A percentile compares a stretch with the other conserved stretches of the same genome.
Evolutionary conservation across 2,888 invertebrate species (phyloP).

Genomic region (Watsonalla cultraria): DNA sequence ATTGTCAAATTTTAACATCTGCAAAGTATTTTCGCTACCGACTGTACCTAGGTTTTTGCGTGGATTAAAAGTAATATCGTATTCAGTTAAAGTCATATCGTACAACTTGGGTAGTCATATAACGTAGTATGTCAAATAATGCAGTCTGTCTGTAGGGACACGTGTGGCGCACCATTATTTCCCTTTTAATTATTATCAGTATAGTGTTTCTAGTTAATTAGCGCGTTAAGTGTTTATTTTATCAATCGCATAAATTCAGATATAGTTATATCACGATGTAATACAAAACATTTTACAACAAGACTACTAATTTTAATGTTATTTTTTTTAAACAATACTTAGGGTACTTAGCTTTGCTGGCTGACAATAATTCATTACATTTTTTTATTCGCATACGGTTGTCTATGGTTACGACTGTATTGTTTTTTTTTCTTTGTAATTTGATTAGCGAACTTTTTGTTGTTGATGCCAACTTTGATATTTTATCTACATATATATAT

Average conservation of each 20-base stretch:
- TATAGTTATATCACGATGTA: conserved; percentile 21
- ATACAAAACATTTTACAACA: conserved; percentile 42
- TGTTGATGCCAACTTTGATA: conserved; percentile 22
- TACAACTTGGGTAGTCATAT: conserved; percentile 49
- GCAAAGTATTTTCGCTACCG: too few species aligned
- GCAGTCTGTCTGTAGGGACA: conserved; percentile 5
- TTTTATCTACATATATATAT: conserved; percentile 3
- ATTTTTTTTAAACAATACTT: conserved; percentile 40
- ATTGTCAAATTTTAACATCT: too few species aligned
- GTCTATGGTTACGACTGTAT: conserved; percentile 24
- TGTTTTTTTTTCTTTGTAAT: conserved; percentile 34
- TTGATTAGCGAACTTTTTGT: conserved; percentile 35
- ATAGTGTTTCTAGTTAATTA: conserved; percentile 29
- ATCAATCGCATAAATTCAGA: conserved; percentile 39
- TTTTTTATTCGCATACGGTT: conserved; percentile 48
- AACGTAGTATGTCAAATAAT: conserved; percentile 22
- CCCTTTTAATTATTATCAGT: conserved; percentile 33
- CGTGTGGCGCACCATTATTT: conserved; percentile 18
- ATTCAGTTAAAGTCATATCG: conserved; percentile 40
- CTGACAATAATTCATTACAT: conserved; percentile 57
- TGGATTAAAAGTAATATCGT: conserved; percentile 19
- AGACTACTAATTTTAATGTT: conserved; percentile 43
- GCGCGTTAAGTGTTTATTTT: conserved; percentile 39
- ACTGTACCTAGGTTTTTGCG: too few species aligned
- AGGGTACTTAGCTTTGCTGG: conserved; percentile 53